Evolutionary conservation across 2,113 vertebrate genomes (phyloP).

Genomic region (Cervus canadensis): DNA sequence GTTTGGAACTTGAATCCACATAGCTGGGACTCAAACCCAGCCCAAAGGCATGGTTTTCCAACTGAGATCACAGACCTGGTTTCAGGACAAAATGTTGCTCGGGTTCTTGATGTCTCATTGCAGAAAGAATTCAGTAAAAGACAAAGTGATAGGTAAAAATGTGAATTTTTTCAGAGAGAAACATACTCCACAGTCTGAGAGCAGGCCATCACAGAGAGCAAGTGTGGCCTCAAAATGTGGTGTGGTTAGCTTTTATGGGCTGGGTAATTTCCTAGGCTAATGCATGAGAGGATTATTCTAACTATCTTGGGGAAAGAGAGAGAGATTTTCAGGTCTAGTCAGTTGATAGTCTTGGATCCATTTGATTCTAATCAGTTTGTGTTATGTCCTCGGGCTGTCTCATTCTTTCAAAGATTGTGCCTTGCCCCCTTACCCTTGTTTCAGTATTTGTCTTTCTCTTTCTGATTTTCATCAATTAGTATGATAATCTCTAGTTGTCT

Average conservation of each 20-base stretch:
- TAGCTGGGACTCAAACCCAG: background rate
- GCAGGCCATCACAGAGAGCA: background rate
- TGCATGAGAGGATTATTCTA: background rate
- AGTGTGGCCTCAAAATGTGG: background rate
- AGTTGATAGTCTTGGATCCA: background rate
- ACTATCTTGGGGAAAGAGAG: background rate
- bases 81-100: background rate
- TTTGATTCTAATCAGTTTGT: background rate
- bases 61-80: background rate
- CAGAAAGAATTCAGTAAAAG: background rate
- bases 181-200: background rate
- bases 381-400: accelerated
- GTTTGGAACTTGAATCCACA: background rate
- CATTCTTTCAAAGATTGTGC: background rate
- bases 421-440: background rate
- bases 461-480: background rate
- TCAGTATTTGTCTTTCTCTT: background rate
- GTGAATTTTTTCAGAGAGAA: background rate
- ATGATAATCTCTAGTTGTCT: background rate
- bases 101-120: background rate
- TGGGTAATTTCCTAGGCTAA: background rate
- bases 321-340: background rate
- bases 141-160: background rate
- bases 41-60: background rate
- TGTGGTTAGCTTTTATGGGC: background rate